Evolutionary conservation across 1,140 invertebrate species (phyloP).

Genomic region (Ceratoteleas bidentatus): DNA sequence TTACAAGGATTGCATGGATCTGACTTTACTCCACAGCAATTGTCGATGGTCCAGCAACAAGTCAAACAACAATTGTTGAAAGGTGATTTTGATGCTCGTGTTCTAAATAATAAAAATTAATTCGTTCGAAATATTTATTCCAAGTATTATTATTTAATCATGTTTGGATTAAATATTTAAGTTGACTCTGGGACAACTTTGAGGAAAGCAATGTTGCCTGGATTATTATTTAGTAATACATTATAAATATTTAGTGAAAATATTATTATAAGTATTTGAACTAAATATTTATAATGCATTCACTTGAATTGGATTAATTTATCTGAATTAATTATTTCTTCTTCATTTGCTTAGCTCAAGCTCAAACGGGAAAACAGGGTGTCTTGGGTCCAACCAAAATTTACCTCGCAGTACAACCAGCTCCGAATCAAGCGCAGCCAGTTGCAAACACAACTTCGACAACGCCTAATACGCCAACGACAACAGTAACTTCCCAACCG

Average conservation of each 20-base stretch:
- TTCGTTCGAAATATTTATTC: no score
- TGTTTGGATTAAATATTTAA: no score
- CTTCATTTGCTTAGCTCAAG: slow-evolving; percentile 84
- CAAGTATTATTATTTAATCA: no score
- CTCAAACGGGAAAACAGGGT: slow-evolving; percentile 89
- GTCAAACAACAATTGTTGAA: slow-evolving; percentile 93
- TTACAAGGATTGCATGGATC: slow-evolving; percentile 90
- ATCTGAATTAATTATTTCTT: slow-evolving; percentile 4
- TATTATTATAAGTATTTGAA: no score
- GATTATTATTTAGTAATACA: no score
- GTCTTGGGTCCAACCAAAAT: slow-evolving; percentile 92
- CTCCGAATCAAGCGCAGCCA: slow-evolving; percentile 62
- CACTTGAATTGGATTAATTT: neutral
- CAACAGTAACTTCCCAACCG: slow-evolving; percentile 59
- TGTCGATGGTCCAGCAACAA: slow-evolving; percentile 91
- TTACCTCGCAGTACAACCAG: slow-evolving; percentile 90
- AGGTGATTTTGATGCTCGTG: slow-evolving; percentile 83
- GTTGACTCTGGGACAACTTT: no score
- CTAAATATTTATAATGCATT: no score
- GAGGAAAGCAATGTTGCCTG: no score
- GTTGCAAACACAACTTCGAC: slow-evolving; percentile 38
- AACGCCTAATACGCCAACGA: neutral
- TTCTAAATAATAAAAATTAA: no score
- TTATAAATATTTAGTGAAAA: no score
- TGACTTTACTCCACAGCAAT: slow-evolving; percentile 89